These are phyloP conservation scores for Globia sparganii DNA, from an alignment of 2,888 invertebrate species.

Conservation along the genomic window DNA sequence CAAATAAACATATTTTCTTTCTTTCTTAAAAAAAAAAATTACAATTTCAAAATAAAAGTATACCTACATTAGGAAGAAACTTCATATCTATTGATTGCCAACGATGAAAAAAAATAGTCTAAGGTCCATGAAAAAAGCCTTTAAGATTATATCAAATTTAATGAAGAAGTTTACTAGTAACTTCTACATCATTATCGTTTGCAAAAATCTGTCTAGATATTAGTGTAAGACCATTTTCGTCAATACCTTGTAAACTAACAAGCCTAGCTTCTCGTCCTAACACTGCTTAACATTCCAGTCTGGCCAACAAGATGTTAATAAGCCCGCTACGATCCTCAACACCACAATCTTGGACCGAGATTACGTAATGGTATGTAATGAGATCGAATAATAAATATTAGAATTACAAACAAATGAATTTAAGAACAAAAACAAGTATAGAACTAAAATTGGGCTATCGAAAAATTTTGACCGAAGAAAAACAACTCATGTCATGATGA, in stretches of 20 bases:
- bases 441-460: background rate
- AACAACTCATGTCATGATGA: background rate
- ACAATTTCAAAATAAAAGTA: too few relatives aligned
- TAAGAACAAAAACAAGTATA: background rate
- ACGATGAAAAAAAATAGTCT: too few relatives aligned
- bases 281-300: slow-evolving; percentile 24
- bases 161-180: too few relatives aligned
- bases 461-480: background rate
- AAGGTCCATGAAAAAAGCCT: too few relatives aligned
- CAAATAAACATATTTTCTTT: too few relatives aligned
- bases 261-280: background rate
- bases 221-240: background rate
- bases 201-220: too few relatives aligned
- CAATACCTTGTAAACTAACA: background rate
- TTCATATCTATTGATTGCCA: too few relatives aligned
- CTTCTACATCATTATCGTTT: background rate
- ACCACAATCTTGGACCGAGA: slow-evolving; percentile 9
- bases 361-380: slow-evolving; percentile 30
- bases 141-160: too few relatives aligned
- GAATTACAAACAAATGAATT: slow-evolving; percentile 3
- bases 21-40: too few relatives aligned
- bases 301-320: slow-evolving; percentile 31
- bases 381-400: slow-evolving; percentile 17
- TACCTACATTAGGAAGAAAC: too few relatives aligned
- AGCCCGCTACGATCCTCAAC: slow-evolving; percentile 6